Conservation (phyloP, 2,113 vertebrate species). For the Kobus ellipsiprymnus region DNA sequence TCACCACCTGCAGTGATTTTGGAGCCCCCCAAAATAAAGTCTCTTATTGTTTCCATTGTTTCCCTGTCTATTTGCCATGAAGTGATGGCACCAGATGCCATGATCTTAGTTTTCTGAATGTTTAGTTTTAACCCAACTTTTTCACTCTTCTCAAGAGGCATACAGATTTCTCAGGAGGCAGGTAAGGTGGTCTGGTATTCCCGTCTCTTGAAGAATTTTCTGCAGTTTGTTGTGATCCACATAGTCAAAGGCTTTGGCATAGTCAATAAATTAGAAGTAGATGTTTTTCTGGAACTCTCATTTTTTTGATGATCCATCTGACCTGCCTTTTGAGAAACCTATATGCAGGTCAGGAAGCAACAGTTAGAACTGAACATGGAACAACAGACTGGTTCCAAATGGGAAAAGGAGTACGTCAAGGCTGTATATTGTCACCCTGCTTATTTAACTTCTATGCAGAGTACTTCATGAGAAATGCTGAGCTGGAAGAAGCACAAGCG, state of each 20-base stretch:
- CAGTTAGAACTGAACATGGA: too few species aligned
- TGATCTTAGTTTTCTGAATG: not conserved
- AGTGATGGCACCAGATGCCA: not conserved
- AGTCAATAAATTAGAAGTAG: not conserved
- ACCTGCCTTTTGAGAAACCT: too few species aligned
- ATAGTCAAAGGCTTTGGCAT: rapidly evolving
- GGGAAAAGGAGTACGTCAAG: too few species aligned
- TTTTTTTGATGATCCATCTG: not conserved
- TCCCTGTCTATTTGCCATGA: not conserved
- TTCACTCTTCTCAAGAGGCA: not conserved
- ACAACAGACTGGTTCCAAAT: too few species aligned
- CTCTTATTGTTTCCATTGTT: not conserved
- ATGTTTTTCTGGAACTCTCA: not conserved
- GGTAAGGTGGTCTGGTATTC: not conserved
- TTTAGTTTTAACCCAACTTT: not conserved
- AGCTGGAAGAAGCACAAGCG: too few species aligned
- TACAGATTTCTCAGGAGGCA: not conserved
- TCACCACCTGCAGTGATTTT: not conserved
- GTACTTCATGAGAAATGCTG: too few species aligned
- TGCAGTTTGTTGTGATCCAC: not conserved
- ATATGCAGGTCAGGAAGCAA: too few species aligned
- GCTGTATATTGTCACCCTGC: too few species aligned
- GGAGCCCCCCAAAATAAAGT: not conserved
- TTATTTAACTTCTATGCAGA: too few species aligned
- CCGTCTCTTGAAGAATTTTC: not conserved